Conservation (phyloP, 1,140 invertebrate species). For the Heliconius nattereri region DNA sequence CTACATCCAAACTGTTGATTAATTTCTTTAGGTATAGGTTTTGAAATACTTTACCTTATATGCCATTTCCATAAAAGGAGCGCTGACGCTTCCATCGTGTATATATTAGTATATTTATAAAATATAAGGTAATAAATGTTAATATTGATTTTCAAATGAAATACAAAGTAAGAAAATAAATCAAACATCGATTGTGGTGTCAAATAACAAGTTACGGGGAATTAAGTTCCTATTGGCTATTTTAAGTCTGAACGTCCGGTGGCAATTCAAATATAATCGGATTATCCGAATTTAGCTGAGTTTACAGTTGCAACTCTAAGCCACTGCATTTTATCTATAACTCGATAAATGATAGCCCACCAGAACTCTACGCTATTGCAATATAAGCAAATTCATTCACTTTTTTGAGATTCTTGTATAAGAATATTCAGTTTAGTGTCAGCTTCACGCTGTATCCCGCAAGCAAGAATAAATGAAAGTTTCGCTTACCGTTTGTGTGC, state of each 20-base stretch:
- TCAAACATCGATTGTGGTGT: constrained; percentile 6
- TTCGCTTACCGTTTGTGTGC: too few relatives aligned
- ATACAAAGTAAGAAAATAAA: background rate
- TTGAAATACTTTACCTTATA: too few relatives aligned
- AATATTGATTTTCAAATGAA: background rate
- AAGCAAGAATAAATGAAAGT: background rate
- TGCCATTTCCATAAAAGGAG: too few relatives aligned
- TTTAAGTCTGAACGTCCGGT: constrained; percentile 26
- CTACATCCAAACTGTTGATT: too few relatives aligned
- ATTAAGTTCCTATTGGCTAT: constrained; percentile 24
- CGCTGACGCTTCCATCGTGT: too few relatives aligned
- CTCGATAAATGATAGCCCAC: background rate
- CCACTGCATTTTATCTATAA: constrained; percentile 12
- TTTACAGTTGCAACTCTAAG: constrained; percentile 7
- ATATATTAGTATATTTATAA: background rate
- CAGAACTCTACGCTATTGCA: too few relatives aligned
- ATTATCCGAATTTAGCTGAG: constrained; percentile 20
- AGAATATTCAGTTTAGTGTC: background rate
- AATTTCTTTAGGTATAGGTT: too few relatives aligned
- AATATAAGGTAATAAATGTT: background rate
- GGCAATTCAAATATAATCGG: constrained; percentile 25
- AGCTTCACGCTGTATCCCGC: too few relatives aligned
- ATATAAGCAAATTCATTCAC: background rate
- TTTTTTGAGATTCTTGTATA: background rate
- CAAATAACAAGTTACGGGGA: constrained; percentile 1